These are phyloP conservation scores for Dromaius novaehollandiae DNA, from an alignment of 2,113 vertebrate species.

Conservation along the genomic window DNA sequence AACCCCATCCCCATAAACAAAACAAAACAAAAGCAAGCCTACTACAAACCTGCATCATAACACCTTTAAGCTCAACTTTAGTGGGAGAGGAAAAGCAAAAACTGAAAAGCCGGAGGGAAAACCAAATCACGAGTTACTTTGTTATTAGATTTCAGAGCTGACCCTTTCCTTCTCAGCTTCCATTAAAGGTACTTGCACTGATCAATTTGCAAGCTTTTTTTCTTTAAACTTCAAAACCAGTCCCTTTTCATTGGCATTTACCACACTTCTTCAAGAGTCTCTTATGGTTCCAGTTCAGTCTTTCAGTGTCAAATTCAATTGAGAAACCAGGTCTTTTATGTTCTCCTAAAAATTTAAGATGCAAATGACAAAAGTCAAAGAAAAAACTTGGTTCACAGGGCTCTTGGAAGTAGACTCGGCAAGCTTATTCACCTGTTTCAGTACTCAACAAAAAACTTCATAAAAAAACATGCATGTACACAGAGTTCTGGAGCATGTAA, in stretches of 20 bases:
- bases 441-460: accelerated
- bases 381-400: neutral
- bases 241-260: neutral
- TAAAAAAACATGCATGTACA: neutral
- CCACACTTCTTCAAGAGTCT: neutral
- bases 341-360: neutral
- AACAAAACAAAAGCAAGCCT: neutral
- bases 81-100: neutral
- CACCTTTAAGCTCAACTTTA: neutral
- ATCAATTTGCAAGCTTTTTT: neutral
- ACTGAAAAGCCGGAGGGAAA: neutral
- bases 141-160: neutral
- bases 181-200: neutral
- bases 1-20: neutral
- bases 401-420: neutral
- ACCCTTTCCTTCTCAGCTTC: neutral
- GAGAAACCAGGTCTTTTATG: neutral
- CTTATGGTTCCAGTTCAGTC: neutral
- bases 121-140: neutral
- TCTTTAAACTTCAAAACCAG: neutral
- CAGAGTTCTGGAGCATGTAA: neutral
- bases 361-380: neutral
- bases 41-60: neutral
- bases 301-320: neutral
- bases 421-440: neutral